Base-by-base conservation (phyloP, 2,113 vertebrate genomes). In the Himantopus leucocephalus region DNA sequence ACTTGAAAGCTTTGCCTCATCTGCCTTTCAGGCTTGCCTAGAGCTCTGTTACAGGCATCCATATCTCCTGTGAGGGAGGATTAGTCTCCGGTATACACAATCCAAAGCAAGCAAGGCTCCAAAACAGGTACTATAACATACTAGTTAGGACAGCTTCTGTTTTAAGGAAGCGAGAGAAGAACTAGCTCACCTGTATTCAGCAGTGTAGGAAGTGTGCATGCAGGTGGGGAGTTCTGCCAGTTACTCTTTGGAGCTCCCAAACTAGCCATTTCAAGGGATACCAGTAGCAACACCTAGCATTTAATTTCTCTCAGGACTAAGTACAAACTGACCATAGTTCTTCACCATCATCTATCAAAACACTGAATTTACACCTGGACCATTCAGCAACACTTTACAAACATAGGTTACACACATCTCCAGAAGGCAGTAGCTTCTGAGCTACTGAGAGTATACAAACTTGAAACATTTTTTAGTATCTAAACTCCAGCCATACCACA, bases 311-410 rank as follows among this genome's bases (percentile, higher is more conserved):
- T 17, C 12, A 81, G 6, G 10, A 48, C 6, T 60, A 47, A 23
- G 1, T 3, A 7, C 5, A 2, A 70, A 29, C 4, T 27, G 37
- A 0, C 17, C 19, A 3, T 5, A 63, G 16, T 0, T 55, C 24
- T 37, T 35, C 13, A 41, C 19, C 5, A 12, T 4, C 37, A 58
- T 7, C 5, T 37, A 22, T 1, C 3, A 77, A 71, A 4, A 6
- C 9, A 29, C 5, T 35, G 1, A 8, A 15, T 12, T 43, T 34
- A 21, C 0, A 21, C 0, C 5, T 2, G 7, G 1, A 0, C 8
- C 12, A 30, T 9, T 60, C 8, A 77, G 10, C 13, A 84, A 9
- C 7, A 34, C 8, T 35, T 23, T 1, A 0, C 14, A 66, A 66
- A 59, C 5, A 12, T 7, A 66, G 8, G 27, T 22, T 15, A 14